phyloP scores from a whole-genome alignment of 2,113 vertebrate species.

The Corythaixoides concolor region DNA sequence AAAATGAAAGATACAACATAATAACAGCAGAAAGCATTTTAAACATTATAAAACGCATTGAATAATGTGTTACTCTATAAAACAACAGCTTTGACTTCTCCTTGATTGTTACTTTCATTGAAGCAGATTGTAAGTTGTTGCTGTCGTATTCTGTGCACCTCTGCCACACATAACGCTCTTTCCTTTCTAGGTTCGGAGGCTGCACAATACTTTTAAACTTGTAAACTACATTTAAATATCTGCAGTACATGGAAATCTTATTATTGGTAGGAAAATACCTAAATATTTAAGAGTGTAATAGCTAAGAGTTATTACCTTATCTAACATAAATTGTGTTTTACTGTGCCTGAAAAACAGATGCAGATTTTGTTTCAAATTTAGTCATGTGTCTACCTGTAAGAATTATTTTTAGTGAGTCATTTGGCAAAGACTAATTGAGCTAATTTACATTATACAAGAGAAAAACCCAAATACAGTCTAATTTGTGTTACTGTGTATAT shows the following conservation, averaged over 20 bases:
- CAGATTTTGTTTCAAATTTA: neutral
- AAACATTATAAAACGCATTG: neutral
- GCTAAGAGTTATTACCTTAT: neutral
- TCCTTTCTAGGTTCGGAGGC: neutral
- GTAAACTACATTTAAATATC: neutral
- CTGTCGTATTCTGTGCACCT: neutral
- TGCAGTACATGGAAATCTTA: neutral
- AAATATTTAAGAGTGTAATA: neutral
- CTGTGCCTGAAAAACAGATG: neutral
- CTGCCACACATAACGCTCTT: neutral
- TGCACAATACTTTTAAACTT: neutral
- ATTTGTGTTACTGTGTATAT: neutral
- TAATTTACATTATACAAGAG: neutral
- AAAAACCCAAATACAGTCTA: neutral
- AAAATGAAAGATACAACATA: neutral
- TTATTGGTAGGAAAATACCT: neutral
- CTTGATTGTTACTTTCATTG: neutral
- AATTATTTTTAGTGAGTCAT: conserved; percentile 9
- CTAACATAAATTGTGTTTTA: neutral
- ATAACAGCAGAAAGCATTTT: neutral
- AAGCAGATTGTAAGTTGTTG: neutral
- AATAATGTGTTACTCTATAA: neutral
- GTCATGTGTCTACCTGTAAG: neutral
- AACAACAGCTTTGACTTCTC: neutral
- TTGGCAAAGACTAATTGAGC: conserved; percentile 23